phyloP scores from a whole-genome alignment of 2,888 invertebrate genomes.

The Caenorhabditis sulstoni region DNA sequence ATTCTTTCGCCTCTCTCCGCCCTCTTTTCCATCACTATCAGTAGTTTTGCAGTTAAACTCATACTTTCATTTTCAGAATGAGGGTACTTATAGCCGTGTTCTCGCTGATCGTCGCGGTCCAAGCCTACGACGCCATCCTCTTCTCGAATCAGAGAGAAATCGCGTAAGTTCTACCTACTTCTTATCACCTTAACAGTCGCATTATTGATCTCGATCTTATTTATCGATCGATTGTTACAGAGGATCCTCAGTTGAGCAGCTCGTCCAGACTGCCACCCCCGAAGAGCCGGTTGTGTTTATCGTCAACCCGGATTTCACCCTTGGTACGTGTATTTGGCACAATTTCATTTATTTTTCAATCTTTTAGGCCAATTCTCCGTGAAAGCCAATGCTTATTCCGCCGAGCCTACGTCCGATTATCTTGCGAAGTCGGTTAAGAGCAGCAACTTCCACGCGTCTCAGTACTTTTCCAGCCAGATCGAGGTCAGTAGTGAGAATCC shows the following conservation, averaged over 20 bases:
- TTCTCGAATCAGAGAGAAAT: constrained; percentile 67
- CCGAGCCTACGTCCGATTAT: constrained; percentile 51
- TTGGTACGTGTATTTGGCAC: constrained; percentile 53
- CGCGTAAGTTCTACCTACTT: constrained; percentile 39
- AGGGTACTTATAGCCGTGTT: constrained; percentile 66
- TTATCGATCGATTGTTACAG: constrained; percentile 4
- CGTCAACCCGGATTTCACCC: constrained; percentile 69
- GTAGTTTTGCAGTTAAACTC: constrained; percentile 13
- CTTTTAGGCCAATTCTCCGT: constrained; percentile 64
- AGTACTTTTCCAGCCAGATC: constrained; percentile 58
- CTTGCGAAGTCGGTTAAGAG: constrained; percentile 63
- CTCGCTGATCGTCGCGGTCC: constrained; percentile 50
- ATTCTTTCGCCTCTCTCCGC: constrained; percentile 46
- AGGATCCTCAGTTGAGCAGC: constrained; percentile 43
- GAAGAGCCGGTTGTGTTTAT: constrained; percentile 69
- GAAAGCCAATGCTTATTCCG: constrained; percentile 59
- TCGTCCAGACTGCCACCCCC: constrained; percentile 59
- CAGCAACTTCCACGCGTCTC: constrained; percentile 58
- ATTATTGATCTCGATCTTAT: not conserved
- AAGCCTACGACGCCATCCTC: constrained; percentile 69
- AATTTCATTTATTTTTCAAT: too few species aligned
- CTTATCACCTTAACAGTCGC: constrained; percentile 16
- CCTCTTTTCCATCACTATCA: constrained; percentile 20
- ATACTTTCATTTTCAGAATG: constrained; percentile 60
- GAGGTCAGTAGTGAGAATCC: constrained; percentile 38